Evolutionary conservation across 2,888 invertebrate species (phyloP), one percentile per base, ranked within the genome.

Genomic region (Tetramorium bicarinatum): DNA sequence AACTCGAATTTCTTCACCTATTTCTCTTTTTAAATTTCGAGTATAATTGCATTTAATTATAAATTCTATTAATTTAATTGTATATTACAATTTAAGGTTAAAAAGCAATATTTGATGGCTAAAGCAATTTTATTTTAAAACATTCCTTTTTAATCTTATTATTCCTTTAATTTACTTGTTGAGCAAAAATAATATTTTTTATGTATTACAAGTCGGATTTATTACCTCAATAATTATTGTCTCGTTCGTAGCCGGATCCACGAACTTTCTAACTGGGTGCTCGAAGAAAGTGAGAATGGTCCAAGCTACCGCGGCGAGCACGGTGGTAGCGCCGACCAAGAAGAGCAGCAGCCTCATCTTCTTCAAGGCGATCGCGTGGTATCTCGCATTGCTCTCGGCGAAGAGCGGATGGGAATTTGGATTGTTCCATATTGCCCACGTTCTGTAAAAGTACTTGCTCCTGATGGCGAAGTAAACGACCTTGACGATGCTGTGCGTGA

Each of bases 331-430:
- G 85, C 96, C 95, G 44, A 98, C 96, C 87, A 97, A 95, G 90
- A 97, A 96, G 13, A 98, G 95, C 0, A 98, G 95, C 83, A 96
- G 96, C 71, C 98, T 95, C 97, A 97, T 97, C 95, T 97, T 97
- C 80, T 96, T 96, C 74, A 98, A 94, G 0, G 98, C 96, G 54
- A 97, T 96, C 59, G 97, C 96, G 92, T 97, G 97, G 94, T 97
- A 98, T 29, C 97, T 96, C 0, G 97, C 96, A 93, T 98, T 97
- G 0, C 98, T 98, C 94, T 98, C 98, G 67, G 97, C 97, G 94
- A 98, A 98, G 59, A 98, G 94, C 0, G 98, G 98, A 95, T 98
- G 98, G 77, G 97, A 97, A 94, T 98, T 98, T 0, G 97, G 96
- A 95, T 97, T 97, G 94, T 98, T 98, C 98, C 98, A 98, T 85